Percentiles rank a stretch among this genome's conserved stretches.
phyloP scores from a whole-genome alignment of 2,113 vertebrate species.

The Bungarus multicinctus region DNA sequence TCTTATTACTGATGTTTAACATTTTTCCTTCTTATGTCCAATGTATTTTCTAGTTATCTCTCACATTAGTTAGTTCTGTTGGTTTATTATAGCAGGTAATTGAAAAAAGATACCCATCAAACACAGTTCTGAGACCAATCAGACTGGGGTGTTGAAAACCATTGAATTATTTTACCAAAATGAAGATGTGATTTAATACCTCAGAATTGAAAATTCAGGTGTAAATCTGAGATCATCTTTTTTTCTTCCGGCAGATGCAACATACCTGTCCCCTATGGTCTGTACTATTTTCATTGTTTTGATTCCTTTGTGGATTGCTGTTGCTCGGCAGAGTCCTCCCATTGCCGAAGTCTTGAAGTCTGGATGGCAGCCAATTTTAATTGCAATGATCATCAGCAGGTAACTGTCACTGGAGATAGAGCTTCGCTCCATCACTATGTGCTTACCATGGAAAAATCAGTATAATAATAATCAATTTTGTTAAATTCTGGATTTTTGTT shows the following conservation, averaged over 20 bases:
- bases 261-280: constrained; percentile 80
- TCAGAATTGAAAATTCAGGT: neutral
- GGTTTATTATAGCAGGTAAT: constrained; percentile 22
- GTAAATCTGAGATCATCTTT: constrained; percentile 30
- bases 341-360: constrained; percentile 83
- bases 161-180: neutral
- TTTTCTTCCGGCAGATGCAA: constrained; percentile 69
- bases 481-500: neutral
- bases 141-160: neutral
- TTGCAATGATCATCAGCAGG: constrained; percentile 97
- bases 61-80: constrained; percentile 39
- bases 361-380: constrained; percentile 92
- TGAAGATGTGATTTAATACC: neutral
- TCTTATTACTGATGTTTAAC: constrained; percentile 19
- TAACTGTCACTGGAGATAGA: constrained; percentile 45
- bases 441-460: neutral
- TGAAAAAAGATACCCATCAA: neutral
- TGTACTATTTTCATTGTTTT: constrained; percentile 80
- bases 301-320: constrained; percentile 85
- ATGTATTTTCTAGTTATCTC: constrained; percentile 27
- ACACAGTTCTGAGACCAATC: neutral
- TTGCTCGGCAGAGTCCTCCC: constrained; percentile 79
- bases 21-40: constrained; percentile 33
- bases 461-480: neutral
- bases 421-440: neutral